A percentile compares a stretch with the other conserved stretches of the same genome.
Conservation (phyloP, 2,797 vertebrate genomes). For the Mus minutoides region DNA sequence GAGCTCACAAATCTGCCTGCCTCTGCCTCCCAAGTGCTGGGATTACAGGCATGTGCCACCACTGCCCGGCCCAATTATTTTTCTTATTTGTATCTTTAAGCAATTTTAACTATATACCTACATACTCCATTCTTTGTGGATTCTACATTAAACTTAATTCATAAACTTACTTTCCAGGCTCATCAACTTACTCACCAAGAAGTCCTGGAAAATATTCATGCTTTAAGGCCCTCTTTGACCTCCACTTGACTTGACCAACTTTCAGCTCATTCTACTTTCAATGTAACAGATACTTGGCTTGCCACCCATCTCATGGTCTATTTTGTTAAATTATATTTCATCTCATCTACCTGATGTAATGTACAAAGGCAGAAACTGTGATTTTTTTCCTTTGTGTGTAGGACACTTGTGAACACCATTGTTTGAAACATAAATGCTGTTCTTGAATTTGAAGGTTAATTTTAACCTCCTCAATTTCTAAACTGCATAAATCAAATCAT, state of each 20-base stretch:
- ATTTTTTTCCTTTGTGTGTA: background rate
- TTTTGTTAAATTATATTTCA: background rate
- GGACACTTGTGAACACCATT: background rate
- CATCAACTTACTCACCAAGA: background rate
- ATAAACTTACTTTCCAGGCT: background rate
- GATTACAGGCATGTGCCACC: no score
- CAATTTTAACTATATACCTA: background rate
- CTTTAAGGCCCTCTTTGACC: background rate
- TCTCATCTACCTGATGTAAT: background rate
- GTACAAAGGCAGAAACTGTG: background rate
- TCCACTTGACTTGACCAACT: background rate
- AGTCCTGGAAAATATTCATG: background rate
- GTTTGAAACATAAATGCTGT: background rate
- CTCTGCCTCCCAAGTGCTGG: no score
- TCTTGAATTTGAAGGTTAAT: background rate
- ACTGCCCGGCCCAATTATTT: background rate
- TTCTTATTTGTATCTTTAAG: background rate
- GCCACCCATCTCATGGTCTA: background rate
- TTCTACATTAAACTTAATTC: background rate
- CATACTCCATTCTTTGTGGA: background rate
- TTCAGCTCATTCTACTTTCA: background rate
- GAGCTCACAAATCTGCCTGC: no score
- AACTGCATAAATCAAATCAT: background rate
- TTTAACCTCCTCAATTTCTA: background rate
- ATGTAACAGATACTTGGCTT: rapidly evolving